Percentiles rank a stretch among this genome's conserved stretches.
These are phyloP conservation scores for Montipora efflorescens DNA, from an alignment of 64 coral and sea anemone species.

Conservation along the genomic window DNA sequence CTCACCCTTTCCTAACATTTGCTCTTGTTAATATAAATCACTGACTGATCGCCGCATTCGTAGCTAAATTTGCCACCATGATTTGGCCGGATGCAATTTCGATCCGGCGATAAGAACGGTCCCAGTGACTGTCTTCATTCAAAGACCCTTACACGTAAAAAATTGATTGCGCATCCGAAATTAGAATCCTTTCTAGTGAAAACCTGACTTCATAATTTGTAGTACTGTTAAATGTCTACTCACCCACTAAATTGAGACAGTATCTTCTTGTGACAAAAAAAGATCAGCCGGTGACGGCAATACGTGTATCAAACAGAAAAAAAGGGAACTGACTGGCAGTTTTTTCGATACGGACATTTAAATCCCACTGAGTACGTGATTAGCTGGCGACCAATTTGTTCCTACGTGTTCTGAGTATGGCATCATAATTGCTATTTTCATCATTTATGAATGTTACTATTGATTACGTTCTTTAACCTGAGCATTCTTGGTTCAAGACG, in stretches of 20 bases:
- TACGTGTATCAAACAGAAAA: neutral
- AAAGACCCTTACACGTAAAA: too few species aligned
- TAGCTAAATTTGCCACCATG: neutral
- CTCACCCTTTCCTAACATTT: too few species aligned
- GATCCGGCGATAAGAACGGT: too few species aligned
- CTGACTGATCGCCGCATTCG: neutral
- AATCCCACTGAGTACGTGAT: neutral
- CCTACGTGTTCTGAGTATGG: neutral
- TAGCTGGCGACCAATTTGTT: neutral
- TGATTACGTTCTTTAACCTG: constrained; percentile 10
- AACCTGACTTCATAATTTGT: neutral
- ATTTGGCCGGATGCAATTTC: neutral
- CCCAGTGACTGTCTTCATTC: too few species aligned
- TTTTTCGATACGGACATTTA: neutral
- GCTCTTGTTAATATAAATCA: neutral
- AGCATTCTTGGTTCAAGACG: neutral
- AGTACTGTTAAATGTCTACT: neutral
- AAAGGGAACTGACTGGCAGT: neutral
- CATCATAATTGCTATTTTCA: neutral
- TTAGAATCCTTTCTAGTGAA: neutral
- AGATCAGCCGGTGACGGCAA: neutral
- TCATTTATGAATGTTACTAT: constrained; percentile 27
- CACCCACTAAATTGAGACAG: neutral
- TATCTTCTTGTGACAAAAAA: neutral
- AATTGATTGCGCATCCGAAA: too few species aligned